These are phyloP conservation scores for Drosophila busckii DNA, from an alignment of 1,140 invertebrate genomes.

Conservation along the genomic window DNA sequence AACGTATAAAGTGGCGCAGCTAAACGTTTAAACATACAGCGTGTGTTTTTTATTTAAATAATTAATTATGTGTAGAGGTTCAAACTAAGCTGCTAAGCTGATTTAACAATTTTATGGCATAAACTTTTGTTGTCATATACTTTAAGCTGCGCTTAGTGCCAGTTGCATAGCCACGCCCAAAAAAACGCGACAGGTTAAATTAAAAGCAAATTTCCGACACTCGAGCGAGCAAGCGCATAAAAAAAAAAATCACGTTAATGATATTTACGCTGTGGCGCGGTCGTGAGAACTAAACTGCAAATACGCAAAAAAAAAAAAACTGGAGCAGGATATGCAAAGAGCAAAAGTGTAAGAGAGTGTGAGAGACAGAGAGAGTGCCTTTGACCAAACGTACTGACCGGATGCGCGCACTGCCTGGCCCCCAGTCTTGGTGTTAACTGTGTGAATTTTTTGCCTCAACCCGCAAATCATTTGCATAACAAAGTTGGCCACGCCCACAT, in stretches of 20 bases:
- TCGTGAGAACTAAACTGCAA: slow-evolving; percentile 40
- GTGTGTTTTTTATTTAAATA: too few species aligned
- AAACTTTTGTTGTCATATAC: too few species aligned
- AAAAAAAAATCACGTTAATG: slow-evolving; percentile 77
- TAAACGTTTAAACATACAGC: too few species aligned
- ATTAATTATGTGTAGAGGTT: too few species aligned
- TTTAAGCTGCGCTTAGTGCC: too few species aligned
- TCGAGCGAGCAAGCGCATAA: too few species aligned
- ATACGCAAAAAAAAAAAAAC: too few species aligned
- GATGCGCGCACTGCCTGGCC: too few species aligned
- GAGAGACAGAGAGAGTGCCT: slow-evolving; percentile 12
- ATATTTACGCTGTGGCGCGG: slow-evolving; percentile 68
- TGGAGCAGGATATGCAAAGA: slow-evolving; percentile 26
- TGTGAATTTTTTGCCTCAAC: slow-evolving; percentile 58
- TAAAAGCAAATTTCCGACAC: slow-evolving; percentile 72
- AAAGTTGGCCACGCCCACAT: slow-evolving; percentile 51
- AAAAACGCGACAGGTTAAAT: too few species aligned
- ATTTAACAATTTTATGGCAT: too few species aligned
- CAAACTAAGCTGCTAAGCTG: too few species aligned
- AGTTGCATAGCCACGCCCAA: slow-evolving; percentile 41
- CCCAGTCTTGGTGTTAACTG: slow-evolving; percentile 59
- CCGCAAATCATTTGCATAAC: slow-evolving; percentile 69
- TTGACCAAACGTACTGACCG: slow-evolving; percentile 35
- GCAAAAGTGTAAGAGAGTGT: background rate
- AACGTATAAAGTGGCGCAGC: too few species aligned